Percentiles rank a stretch among this genome's conserved stretches.
phyloP scores from a whole-genome alignment of 30 jellyfish, hydroid and myxozoan genomes.

The Pseudorhiza aurosa region DNA sequence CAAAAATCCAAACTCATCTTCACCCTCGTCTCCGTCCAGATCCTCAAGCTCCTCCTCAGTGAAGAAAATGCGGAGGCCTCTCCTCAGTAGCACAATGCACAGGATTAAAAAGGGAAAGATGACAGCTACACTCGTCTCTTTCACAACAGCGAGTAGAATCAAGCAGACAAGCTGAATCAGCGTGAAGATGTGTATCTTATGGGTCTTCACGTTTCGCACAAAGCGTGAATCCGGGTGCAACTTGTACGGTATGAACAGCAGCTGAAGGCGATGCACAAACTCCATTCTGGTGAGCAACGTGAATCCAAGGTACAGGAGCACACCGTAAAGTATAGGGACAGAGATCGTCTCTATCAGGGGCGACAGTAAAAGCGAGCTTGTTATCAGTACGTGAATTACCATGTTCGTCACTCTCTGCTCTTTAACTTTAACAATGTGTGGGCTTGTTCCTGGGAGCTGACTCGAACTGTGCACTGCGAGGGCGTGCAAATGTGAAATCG shows the following conservation, averaged over 20 bases:
- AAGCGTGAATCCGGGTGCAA: constrained; percentile 81
- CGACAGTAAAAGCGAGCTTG: constrained; percentile 69
- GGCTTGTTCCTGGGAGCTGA: constrained; percentile 89
- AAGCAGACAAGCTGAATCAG: constrained; percentile 69
- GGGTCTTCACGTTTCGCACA: constrained; percentile 71
- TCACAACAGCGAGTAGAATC: constrained; percentile 54
- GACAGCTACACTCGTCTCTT: constrained; percentile 74
- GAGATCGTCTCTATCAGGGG: constrained; percentile 84
- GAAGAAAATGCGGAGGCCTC: constrained; percentile 26
- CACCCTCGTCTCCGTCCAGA: constrained; percentile 64
- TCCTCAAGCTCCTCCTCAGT: constrained; percentile 85
- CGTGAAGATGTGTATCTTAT: constrained; percentile 77
- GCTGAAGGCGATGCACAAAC: constrained; percentile 59
- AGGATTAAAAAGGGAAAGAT: constrained; percentile 82
- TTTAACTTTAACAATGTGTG: constrained; percentile 66
- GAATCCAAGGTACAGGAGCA: constrained; percentile 83
- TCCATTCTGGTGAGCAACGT: constrained; percentile 73
- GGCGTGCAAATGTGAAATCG: constrained; percentile 80
- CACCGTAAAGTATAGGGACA: constrained; percentile 81
- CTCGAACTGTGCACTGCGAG: constrained; percentile 63
- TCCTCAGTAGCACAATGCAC: constrained; percentile 74
- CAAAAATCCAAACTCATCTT: constrained; percentile 49
- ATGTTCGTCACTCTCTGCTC: constrained; percentile 90
- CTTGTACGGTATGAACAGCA: constrained; percentile 73
- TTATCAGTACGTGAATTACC: constrained; percentile 75